Conservation (phyloP, 2,888 invertebrate species). For the Dicyrtoma fusca region DNA sequence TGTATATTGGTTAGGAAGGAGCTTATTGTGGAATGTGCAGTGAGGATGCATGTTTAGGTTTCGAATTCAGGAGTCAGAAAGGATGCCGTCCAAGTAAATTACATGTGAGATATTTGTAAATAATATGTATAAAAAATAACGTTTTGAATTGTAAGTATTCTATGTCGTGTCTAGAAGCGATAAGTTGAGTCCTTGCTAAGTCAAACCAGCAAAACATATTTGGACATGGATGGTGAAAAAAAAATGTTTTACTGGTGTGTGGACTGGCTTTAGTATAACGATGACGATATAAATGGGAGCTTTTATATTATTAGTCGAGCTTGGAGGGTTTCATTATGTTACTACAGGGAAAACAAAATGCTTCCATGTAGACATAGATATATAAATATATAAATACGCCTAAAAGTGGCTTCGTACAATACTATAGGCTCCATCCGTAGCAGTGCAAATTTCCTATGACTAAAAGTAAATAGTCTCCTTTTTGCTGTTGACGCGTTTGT, state of each 20-base stretch:
- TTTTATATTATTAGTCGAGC: too few relatives aligned
- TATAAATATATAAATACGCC: too few relatives aligned
- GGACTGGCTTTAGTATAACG: too few relatives aligned
- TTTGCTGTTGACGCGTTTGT: conserved; percentile 28
- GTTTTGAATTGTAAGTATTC: conserved; percentile 1
- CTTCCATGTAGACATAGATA: too few relatives aligned
- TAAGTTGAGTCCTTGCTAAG: neutral
- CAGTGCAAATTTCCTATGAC: conserved; percentile 9
- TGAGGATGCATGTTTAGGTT: neutral
- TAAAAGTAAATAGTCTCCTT: conserved; percentile 11
- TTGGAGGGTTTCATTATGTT: too few relatives aligned
- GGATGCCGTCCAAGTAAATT: neutral
- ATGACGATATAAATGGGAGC: too few relatives aligned
- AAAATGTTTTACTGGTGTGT: too few relatives aligned
- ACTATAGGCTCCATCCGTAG: neutral
- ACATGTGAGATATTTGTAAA: conserved; percentile 11
- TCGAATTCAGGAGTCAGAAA: too few relatives aligned
- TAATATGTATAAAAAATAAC: conserved; percentile 3
- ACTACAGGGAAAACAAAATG: too few relatives aligned
- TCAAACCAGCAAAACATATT: too few relatives aligned
- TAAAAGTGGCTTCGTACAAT: too few relatives aligned
- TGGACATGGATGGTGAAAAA: too few relatives aligned
- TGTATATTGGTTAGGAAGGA: neutral
- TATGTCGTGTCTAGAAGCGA: conserved; percentile 14
- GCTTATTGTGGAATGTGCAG: neutral